Evolutionary conservation across 2,797 vertebrate species (phyloP).

Genomic region (Cichlasoma orientale): DNA sequence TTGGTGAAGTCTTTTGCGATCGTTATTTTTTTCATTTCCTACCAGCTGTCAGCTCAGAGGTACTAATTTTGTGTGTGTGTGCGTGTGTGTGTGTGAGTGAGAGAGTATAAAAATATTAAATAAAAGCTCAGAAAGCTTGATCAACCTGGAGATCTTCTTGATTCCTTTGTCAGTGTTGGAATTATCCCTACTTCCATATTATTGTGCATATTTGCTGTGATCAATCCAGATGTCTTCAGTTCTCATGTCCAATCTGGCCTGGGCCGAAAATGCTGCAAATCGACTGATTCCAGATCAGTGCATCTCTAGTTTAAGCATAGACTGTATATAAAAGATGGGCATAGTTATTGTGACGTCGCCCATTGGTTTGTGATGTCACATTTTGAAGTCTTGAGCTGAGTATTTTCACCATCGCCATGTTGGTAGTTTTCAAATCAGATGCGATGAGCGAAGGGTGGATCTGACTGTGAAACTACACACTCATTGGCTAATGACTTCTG

Average conservation of each 20-base stretch:
- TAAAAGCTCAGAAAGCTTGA: not conserved
- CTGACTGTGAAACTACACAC: too few species aligned
- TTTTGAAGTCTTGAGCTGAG: not conserved
- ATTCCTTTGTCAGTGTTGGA: too few species aligned
- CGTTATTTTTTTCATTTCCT: not conserved
- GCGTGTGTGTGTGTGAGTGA: not conserved
- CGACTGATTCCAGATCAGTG: not conserved
- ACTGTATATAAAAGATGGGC: not conserved
- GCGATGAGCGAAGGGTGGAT: too few species aligned
- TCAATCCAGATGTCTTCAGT: too few species aligned
- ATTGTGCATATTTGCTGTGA: too few species aligned
- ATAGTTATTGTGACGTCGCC: not conserved
- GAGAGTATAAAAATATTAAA: not conserved
- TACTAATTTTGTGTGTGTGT: not conserved
- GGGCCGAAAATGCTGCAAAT: not conserved
- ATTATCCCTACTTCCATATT: too few species aligned
- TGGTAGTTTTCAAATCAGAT: too few species aligned
- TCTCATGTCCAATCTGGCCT: too few species aligned
- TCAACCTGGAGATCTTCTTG: not conserved
- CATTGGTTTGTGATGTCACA: not conserved
- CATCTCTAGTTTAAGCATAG: not conserved
- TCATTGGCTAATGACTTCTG: too few species aligned
- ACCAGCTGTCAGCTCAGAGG: too few species aligned
- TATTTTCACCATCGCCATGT: not conserved
- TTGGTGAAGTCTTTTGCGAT: not conserved